Conservation (phyloP, 1,140 invertebrate species). For the Calliphora vicina region DNA sequence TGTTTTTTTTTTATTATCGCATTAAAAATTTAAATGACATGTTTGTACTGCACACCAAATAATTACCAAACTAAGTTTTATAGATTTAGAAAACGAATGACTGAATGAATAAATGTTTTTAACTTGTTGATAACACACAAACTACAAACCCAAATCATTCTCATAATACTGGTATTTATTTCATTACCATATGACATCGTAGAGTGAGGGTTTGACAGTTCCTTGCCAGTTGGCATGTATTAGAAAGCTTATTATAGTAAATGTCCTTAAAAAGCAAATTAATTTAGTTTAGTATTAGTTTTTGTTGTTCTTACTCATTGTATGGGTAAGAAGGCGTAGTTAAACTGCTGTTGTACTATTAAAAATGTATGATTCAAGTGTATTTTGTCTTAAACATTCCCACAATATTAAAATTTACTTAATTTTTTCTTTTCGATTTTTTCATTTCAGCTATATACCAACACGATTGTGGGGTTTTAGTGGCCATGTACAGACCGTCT, state of each 20-base stretch:
- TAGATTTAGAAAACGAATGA: neutral
- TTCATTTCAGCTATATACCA: conserved; percentile 80
- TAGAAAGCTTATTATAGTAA: neutral
- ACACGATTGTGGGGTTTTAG: conserved; percentile 93
- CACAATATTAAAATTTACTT: neutral
- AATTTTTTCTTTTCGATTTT: neutral
- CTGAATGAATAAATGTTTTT: neutral
- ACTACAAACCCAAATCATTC: neutral
- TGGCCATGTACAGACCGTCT: conserved; percentile 90
- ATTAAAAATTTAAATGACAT: neutral
- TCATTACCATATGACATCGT: neutral
- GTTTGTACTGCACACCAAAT: neutral
- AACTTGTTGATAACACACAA: neutral
- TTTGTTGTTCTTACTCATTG: neutral
- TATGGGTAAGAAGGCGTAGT: too few relatives aligned
- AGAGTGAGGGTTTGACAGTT: neutral
- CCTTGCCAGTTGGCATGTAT: too few relatives aligned
- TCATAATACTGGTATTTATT: neutral
- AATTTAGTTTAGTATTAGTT: neutral
- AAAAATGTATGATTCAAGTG: neutral
- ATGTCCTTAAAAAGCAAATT: neutral
- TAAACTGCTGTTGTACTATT: neutral
- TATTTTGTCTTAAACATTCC: neutral
- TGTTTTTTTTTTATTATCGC: neutral
- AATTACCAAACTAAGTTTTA: neutral